Conservation (phyloP, 2,113 vertebrate genomes). For the Cisticola juncidis region DNA sequence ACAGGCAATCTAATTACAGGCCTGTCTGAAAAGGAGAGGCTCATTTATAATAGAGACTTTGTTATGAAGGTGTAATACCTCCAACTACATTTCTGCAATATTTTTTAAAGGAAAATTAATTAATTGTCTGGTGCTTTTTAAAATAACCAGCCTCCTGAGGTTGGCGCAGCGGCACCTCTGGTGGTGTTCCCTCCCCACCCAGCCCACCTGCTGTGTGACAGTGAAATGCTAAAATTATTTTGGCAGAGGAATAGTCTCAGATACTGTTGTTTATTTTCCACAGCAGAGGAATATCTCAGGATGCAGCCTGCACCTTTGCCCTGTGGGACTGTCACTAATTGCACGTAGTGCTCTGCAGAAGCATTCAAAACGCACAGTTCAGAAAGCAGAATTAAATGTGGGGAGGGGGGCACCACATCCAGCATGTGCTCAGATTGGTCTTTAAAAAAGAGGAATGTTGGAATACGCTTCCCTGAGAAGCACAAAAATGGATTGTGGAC, state of each 20-base stretch:
- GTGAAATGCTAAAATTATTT: constrained; percentile 76
- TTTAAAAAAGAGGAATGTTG: constrained; percentile 53
- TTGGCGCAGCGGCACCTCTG: not conserved
- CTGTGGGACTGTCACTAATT: constrained; percentile 78
- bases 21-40: constrained; percentile 72
- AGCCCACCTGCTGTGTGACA: constrained; percentile 61
- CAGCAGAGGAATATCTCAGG: constrained; percentile 74
- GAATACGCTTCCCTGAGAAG: constrained; percentile 45
- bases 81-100: constrained; percentile 70
- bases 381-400: constrained; percentile 57
- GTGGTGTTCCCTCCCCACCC: constrained; percentile 12
- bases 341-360: constrained; percentile 30
- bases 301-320: constrained; percentile 76
- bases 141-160: constrained; percentile 57
- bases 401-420: constrained; percentile 15
- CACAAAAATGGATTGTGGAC: constrained; percentile 38
- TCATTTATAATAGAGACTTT: constrained; percentile 77
- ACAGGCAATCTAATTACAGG: constrained; percentile 78
- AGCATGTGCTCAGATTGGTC: constrained; percentile 2
- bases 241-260: constrained; percentile 73
- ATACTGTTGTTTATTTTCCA: constrained; percentile 77
- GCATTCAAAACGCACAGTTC: constrained; percentile 40
- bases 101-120: constrained; percentile 75
- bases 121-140: constrained; percentile 71
- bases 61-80: constrained; percentile 76